phyloP scores from a whole-genome alignment of 2,888 invertebrate genomes.

The Tenthredo notha region DNA sequence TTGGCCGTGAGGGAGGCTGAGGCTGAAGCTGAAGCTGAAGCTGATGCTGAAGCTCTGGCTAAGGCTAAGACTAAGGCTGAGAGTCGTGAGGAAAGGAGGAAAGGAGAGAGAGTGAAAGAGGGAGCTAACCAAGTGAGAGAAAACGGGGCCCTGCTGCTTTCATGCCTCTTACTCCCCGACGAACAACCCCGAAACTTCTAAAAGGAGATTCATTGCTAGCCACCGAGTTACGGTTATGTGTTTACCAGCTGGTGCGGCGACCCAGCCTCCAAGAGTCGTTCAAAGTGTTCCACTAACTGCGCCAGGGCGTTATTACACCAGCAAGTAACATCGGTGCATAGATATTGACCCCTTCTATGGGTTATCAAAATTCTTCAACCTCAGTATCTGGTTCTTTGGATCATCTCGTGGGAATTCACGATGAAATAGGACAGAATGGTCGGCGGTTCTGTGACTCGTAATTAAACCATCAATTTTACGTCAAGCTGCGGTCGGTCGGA shows the following conservation, averaged over 20 bases:
- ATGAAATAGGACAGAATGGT: background rate
- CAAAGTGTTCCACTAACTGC: slow-evolving; percentile 34
- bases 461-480: slow-evolving; percentile 40
- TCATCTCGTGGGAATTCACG: background rate
- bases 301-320: slow-evolving; percentile 16
- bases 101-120: slow-evolving; percentile 27
- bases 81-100: slow-evolving; percentile 47
- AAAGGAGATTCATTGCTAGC: slow-evolving; percentile 55
- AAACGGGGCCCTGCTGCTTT: slow-evolving; percentile 53
- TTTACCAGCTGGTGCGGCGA: slow-evolving; percentile 59
- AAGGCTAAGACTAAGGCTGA: background rate
- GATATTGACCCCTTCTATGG: background rate
- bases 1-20: slow-evolving; percentile 43
- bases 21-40: slow-evolving; percentile 14
- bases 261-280: slow-evolving; percentile 32
- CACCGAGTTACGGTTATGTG: slow-evolving; percentile 60
- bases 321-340: background rate
- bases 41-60: slow-evolving; percentile 9
- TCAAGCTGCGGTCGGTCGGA: slow-evolving; percentile 12
- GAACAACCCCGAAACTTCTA: slow-evolving; percentile 57
- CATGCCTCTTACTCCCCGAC: slow-evolving; percentile 55
- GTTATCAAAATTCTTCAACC: background rate
- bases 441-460: slow-evolving; percentile 17
- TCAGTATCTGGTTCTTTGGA: background rate
- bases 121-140: slow-evolving; percentile 40